A percentile compares a stretch with the other conserved stretches of the same genome.
Conservation (phyloP, 2,113 vertebrate genomes). For the Mormyrus lacerda region DNA sequence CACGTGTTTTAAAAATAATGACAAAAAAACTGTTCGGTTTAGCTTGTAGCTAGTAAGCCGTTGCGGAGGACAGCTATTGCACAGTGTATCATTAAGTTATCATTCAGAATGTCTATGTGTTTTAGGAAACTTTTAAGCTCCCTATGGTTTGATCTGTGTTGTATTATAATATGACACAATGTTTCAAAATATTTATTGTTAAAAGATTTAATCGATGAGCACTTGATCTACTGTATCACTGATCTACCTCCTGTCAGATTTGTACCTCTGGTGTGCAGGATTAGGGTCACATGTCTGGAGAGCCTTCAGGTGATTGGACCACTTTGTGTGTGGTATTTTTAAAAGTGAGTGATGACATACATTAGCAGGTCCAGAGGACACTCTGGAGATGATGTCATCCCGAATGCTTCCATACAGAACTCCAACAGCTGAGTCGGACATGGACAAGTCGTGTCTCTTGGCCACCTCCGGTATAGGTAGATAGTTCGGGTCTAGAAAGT, state of each 20-base stretch:
- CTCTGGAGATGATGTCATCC: background rate
- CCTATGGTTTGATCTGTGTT: background rate
- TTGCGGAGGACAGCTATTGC: background rate
- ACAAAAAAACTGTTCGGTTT: background rate
- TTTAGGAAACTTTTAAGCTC: background rate
- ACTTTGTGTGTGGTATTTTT: background rate
- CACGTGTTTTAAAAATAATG: background rate
- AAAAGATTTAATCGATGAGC: background rate
- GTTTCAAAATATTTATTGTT: background rate
- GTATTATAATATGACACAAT: background rate
- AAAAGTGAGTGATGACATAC: background rate
- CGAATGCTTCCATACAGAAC: background rate
- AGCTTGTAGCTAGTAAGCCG: background rate
- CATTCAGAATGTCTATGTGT: background rate
- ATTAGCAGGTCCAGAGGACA: background rate
- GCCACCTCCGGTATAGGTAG: background rate
- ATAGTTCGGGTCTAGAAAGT: background rate
- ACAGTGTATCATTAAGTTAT: background rate
- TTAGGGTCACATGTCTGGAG: background rate
- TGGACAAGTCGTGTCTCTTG: background rate
- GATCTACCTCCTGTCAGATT: background rate
- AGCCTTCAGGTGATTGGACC: background rate
- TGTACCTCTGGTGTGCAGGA: background rate
- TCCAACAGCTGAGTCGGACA: background rate
- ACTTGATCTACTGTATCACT: background rate